Evolutionary conservation across 2,888 invertebrate genomes (phyloP).

Genomic region (Pseudeuparius sepicola): DNA sequence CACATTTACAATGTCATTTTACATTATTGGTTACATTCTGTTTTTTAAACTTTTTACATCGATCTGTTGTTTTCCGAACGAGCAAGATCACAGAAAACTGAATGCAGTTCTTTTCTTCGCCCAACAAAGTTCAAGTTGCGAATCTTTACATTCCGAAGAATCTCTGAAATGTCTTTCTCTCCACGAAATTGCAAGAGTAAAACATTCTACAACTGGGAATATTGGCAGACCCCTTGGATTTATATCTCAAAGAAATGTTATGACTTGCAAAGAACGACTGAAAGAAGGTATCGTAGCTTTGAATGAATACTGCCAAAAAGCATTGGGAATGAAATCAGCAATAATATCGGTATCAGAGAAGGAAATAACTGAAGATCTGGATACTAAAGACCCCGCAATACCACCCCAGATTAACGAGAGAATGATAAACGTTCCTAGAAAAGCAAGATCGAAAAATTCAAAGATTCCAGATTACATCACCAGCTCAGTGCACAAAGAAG

Average conservation of each 20-base stretch:
- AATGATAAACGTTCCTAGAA: no score
- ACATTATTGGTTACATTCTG: no score
- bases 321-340: background rate
- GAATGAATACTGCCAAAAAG: background rate
- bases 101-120: background rate
- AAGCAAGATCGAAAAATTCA: conserved; percentile 1
- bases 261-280: conserved; percentile 2
- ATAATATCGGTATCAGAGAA: background rate
- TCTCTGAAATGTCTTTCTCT: background rate
- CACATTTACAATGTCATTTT: no score
- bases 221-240: no score
- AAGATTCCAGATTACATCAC: conserved; percentile 18
- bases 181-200: background rate
- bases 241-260: background rate
- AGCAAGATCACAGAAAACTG: background rate
- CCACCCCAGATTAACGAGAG: no score
- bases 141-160: background rate
- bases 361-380: no score
- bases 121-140: background rate
- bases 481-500: conserved; percentile 28
- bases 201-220: no score
- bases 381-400: no score
- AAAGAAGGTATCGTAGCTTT: conserved; percentile 1
- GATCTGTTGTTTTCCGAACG: no score
- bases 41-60: no score